Percentiles rank a stretch among this genome's conserved stretches.
Conservation (phyloP, 2,888 invertebrate species). For the Drosophila formosana region DNA sequence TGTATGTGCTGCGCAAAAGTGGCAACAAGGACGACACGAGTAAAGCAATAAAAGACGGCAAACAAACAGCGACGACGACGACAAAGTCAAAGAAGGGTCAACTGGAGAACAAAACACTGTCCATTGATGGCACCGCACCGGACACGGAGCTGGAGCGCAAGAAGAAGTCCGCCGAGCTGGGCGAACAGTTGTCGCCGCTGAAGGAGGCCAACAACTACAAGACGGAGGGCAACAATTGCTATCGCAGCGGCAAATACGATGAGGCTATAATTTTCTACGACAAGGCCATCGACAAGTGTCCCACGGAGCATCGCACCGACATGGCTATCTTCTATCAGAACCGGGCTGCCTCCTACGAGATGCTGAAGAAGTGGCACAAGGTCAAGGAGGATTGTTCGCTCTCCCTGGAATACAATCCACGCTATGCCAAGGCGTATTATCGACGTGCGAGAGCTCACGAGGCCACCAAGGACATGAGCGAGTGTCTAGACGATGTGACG, state of each 20-base stretch:
- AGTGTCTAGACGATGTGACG: constrained; percentile 96
- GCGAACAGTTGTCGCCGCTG: constrained; percentile 86
- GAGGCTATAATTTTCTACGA: constrained; percentile 96
- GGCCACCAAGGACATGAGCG: constrained; percentile 90
- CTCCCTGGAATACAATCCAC: constrained; percentile 93
- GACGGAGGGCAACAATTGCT: constrained; percentile 94
- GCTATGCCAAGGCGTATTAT: constrained; percentile 94
- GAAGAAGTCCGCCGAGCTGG: constrained; percentile 77
- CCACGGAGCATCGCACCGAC: constrained; percentile 89
- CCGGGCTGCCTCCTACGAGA: constrained; percentile 97
- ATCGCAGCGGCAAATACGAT: constrained; percentile 94
- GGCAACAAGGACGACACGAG: constrained; percentile 22
- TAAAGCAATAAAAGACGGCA: constrained; percentile 7
- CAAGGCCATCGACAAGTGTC: constrained; percentile 96
- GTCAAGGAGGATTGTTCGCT: constrained; percentile 95
- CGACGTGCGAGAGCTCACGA: constrained; percentile 94
- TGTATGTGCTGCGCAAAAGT: constrained; percentile 86
- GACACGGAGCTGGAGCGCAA: constrained; percentile 86
- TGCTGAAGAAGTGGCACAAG: constrained; percentile 92
- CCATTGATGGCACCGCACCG: constrained; percentile 86
- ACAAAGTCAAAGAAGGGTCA: constrained; percentile 71
- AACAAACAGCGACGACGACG: constrained; percentile 18
- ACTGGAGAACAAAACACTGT: constrained; percentile 85
- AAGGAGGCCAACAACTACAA: constrained; percentile 92
- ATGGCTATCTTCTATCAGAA: constrained; percentile 97